A percentile compares a stretch with the other conserved stretches of the same genome.
These are phyloP conservation scores for Anarrhichthys ocellatus DNA, from an alignment of 2,113 vertebrate genomes.

Conservation along the genomic window DNA sequence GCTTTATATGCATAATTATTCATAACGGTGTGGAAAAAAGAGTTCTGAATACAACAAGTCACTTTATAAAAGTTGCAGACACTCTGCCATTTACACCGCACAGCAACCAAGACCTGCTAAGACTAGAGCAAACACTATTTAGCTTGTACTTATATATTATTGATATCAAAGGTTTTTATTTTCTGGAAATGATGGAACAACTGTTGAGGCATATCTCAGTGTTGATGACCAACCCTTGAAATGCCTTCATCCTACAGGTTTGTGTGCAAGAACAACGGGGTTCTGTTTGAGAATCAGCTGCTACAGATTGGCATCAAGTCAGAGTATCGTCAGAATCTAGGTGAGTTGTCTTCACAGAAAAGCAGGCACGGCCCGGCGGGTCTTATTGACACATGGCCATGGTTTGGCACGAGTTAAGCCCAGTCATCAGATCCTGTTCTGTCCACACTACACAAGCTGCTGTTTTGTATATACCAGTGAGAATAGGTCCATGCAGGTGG, in stretches of 20 bases:
- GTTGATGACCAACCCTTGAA: not conserved
- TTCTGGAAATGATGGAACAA: not conserved
- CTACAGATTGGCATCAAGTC: slow-evolving; percentile 95
- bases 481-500: too few species aligned
- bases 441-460: too few species aligned
- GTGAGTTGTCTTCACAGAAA: slow-evolving; percentile 73
- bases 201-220: not conserved
- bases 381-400: too few species aligned
- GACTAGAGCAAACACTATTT: not conserved
- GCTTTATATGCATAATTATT: not conserved
- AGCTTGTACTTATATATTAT: not conserved
- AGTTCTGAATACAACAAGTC: not conserved
- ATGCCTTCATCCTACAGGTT: slow-evolving; percentile 80
- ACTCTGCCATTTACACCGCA: not conserved
- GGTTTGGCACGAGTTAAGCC: too few species aligned
- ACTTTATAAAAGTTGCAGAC: not conserved
- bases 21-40: not conserved
- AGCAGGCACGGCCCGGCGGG: too few species aligned
- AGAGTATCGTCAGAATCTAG: slow-evolving; percentile 94
- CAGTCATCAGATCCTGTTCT: too few species aligned
- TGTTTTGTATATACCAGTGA: too few species aligned
- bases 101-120: not conserved
- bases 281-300: slow-evolving; percentile 94
- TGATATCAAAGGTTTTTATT: not conserved
- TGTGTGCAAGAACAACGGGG: slow-evolving; percentile 95